These are phyloP conservation scores for Sorex maritimensis DNA, from an alignment of 2,797 vertebrate genomes.

Conservation along the genomic window DNA sequence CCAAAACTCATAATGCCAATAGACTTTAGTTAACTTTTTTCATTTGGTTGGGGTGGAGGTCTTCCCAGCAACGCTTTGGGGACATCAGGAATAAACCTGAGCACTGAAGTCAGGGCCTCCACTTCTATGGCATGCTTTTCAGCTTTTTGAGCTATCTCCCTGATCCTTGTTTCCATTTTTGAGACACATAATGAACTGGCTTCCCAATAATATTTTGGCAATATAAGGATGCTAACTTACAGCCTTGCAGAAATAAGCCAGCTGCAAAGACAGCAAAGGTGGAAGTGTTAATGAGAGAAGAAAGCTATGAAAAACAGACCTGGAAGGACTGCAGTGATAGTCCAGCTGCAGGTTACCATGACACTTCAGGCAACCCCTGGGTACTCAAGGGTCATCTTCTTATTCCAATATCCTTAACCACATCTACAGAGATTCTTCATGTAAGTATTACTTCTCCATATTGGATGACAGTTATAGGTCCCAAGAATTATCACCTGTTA, in stretches of 20 bases:
- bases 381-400: not conserved
- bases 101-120: no score
- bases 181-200: not conserved
- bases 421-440: not conserved
- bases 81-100: no score
- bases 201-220: not conserved
- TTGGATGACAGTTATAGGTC: not conserved
- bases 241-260: no score
- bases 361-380: not conserved
- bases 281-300: no score
- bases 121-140: no score
- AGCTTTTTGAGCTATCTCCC: no score
- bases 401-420: not conserved
- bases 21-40: not conserved
- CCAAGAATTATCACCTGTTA: not conserved
- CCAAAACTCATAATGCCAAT: not conserved
- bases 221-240: not conserved
- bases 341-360: not conserved
- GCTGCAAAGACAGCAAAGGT: no score
- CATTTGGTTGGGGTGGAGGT: no score
- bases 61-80: no score
- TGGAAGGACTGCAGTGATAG: no score
- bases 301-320: no score
- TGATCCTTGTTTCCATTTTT: conserved; percentile 12
- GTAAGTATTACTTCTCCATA: not conserved